Evolutionary conservation across 2,888 invertebrate genomes (phyloP).

Genomic region (Clistopyga incitator): DNA sequence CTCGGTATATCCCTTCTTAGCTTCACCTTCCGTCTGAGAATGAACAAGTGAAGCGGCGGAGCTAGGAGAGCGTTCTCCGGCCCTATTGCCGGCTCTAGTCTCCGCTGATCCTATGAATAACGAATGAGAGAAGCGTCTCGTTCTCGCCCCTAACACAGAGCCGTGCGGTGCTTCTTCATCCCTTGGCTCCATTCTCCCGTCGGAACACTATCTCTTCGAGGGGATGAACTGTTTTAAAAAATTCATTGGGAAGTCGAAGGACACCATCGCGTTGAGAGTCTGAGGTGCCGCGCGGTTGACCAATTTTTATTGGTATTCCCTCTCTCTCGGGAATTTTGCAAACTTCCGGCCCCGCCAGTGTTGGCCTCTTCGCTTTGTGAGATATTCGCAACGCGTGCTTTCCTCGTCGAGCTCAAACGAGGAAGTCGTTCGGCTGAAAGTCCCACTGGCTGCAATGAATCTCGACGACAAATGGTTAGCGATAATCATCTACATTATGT

Average conservation of each 20-base stretch:
- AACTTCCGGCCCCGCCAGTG: neutral
- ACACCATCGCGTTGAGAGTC: constrained; percentile 13
- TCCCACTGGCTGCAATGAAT: no score
- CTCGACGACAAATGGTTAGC: no score
- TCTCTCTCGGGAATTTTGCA: constrained; percentile 4
- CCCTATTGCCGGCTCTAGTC: constrained; percentile 38
- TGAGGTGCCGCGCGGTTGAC: constrained; percentile 24
- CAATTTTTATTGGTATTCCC: constrained; percentile 30
- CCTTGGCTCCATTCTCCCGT: constrained; percentile 23
- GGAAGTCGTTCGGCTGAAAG: neutral
- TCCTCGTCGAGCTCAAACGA: neutral
- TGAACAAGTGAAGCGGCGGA: constrained; percentile 28
- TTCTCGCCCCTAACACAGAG: constrained; percentile 46
- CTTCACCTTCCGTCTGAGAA: constrained; percentile 33
- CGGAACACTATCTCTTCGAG: constrained; percentile 11
- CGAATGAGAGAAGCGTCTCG: constrained; percentile 63
- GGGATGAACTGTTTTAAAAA: constrained; percentile 43
- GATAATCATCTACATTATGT: no score
- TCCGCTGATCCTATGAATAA: constrained; percentile 64
- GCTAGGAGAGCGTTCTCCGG: constrained; percentile 39
- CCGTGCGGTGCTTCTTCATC: constrained; percentile 35
- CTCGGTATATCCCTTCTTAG: constrained; percentile 1
- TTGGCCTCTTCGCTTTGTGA: neutral
- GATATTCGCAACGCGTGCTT: neutral
- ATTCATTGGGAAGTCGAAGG: constrained; percentile 16